Conservation (phyloP, 2,888 invertebrate genomes). For the Alcis repandata region DNA sequence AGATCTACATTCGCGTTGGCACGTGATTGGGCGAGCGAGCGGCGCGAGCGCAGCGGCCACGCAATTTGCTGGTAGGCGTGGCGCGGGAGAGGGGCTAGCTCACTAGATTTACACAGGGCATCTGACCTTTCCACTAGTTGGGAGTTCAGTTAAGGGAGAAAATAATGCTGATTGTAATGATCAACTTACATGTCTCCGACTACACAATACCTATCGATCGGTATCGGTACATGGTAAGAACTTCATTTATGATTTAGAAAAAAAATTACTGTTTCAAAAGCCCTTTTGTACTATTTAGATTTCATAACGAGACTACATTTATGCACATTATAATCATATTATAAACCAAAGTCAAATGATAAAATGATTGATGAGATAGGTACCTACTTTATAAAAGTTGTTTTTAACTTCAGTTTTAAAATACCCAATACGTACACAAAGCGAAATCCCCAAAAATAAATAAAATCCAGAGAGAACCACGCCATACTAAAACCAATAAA, state of each 20-base stretch:
- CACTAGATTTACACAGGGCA: slow-evolving; percentile 48
- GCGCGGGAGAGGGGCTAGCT: slow-evolving; percentile 60
- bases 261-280: not conserved
- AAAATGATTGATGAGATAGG: too few species aligned
- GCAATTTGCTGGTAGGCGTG: slow-evolving; percentile 76
- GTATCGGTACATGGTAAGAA: not conserved
- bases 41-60: slow-evolving; percentile 66
- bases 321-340: too few species aligned
- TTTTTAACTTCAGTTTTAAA: too few species aligned
- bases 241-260: not conserved
- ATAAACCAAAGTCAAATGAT: too few species aligned
- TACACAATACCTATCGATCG: not conserved
- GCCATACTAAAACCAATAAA: slow-evolving; percentile 39
- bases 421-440: too few species aligned
- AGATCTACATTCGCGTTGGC: slow-evolving; percentile 65
- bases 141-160: slow-evolving; percentile 16
- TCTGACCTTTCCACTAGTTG: slow-evolving; percentile 45
- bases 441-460: not conserved
- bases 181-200: not conserved
- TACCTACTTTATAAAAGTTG: too few species aligned
- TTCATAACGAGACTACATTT: too few species aligned
- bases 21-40: slow-evolving; percentile 76
- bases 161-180: slow-evolving; percentile 9
- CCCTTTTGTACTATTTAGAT: not conserved
- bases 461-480: slow-evolving; percentile 13